Percentiles rank a stretch among this genome's conserved stretches.
Conservation (phyloP, 2,797 vertebrate genomes). For the Xerus rutilus region DNA sequence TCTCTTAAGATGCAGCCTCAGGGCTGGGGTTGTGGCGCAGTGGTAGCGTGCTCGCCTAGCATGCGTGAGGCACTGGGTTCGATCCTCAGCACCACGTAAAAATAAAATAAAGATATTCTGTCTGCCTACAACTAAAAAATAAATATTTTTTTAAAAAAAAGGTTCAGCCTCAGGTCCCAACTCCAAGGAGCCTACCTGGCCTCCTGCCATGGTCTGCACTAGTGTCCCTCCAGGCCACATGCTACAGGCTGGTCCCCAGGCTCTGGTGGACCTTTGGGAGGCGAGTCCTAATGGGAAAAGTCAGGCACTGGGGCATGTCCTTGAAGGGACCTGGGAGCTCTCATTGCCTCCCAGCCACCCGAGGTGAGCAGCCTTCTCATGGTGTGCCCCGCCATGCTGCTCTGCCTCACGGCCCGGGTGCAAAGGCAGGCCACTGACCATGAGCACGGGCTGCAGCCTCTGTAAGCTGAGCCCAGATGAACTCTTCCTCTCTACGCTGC, state of each 20-base stretch:
- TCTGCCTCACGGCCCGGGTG: neutral
- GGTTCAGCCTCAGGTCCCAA: rapidly evolving
- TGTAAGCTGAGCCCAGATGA: rapidly evolving
- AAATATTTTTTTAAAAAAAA: too few species aligned
- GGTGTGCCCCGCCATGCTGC: rapidly evolving
- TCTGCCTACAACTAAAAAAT: too few species aligned
- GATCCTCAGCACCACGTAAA: too few species aligned
- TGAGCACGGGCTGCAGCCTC: neutral
- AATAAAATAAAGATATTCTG: too few species aligned
- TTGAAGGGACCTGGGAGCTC: too few species aligned
- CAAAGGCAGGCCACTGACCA: too few species aligned
- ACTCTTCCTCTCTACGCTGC: neutral
- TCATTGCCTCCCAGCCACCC: neutral
- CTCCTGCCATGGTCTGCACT: neutral
- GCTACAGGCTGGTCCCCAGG: neutral
- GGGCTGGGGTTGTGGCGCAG: too few species aligned
- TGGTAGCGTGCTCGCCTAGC: too few species aligned
- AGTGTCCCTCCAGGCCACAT: neutral
- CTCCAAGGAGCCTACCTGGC: neutral
- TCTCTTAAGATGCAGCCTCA: rapidly evolving
- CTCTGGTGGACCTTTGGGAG: neutral
- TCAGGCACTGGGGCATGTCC: neutral
- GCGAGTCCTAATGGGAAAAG: neutral
- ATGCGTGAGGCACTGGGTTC: too few species aligned
- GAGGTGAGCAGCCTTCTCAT: neutral